Base-by-base conservation (phyloP, 2,888 invertebrate species). In the Sesia apiformis region DNA sequence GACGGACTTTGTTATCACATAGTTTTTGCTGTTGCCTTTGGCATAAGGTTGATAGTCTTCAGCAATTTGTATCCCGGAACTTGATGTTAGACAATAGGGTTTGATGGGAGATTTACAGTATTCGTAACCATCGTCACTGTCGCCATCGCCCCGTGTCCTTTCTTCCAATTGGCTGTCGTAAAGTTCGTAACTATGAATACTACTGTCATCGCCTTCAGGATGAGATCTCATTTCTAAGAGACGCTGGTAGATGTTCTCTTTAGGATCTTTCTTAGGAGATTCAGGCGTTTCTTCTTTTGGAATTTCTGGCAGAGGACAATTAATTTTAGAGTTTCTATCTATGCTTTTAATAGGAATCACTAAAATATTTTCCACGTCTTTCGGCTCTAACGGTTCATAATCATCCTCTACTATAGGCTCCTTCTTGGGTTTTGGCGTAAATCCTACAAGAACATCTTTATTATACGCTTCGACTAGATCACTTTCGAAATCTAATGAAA, bases 141-240 rank as follows among this genome's bases (percentile, higher is more conserved):
- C 90, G 0, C 85, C 86, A 56, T 87, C 86, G 0, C 86, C 87
- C 49, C 89, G 71, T 0, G 86, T 85, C 65, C 90, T 76, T 59
- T 88, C 85, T 66, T 87, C 84, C 41, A 87, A 63, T 41, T 80
- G 77, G 51, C 73, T 78, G 3, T 82, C 84, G 60, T 89, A 91
- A 5, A 84, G 74, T 69, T 91, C 91, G 62, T 91, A 91, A 59
- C 90, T 91, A 57, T 91, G 91, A 51, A 90, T 69, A 66, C 89
- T 90, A 54, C 74, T 85, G 58, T 86, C 85, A 58, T 90, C 89
- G 1, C 87, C 90, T 72, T 88, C 90, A 38, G 87, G 87, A 57
- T 89, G 85, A 4, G 86, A 88, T 58, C 87, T 77, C 78, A 87
- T 83, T 70, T 90, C 89, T 61, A 84, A 63, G 52, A 90, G 69